Conservation (phyloP, 2,888 invertebrate species). For the Euproctis similis region DNA sequence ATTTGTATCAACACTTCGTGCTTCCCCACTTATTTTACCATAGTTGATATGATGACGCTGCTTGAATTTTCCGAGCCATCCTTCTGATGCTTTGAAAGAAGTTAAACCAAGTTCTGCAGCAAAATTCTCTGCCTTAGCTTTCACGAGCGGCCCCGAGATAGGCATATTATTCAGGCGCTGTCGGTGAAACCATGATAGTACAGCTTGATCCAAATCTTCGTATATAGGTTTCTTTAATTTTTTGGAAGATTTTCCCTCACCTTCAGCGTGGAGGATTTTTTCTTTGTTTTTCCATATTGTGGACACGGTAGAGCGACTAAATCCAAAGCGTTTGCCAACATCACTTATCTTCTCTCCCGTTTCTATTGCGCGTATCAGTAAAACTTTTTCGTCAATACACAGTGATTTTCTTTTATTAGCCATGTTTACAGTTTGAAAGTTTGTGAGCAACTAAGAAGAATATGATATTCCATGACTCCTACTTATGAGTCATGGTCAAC, state of each 20-base stretch:
- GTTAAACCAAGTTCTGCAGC: conserved; percentile 1
- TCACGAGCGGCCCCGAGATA: conserved; percentile 13
- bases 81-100: conserved; percentile 21
- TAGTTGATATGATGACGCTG: conserved; percentile 13
- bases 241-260: background rate
- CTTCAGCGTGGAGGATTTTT: background rate
- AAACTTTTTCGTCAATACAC: conserved; percentile 13
- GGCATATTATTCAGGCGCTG: conserved; percentile 28
- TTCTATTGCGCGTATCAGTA: conserved; percentile 15
- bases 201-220: conserved; percentile 26
- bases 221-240: conserved; percentile 18
- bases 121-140: conserved; percentile 14
- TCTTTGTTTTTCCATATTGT: conserved; percentile 1
- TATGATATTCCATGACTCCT: conserved; percentile 17
- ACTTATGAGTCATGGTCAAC: conserved; percentile 5
- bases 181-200: conserved; percentile 18
- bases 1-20: conserved; percentile 17
- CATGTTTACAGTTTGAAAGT: conserved; percentile 10
- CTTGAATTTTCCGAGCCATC: conserved; percentile 19
- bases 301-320: conserved; percentile 9
- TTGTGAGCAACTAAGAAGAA: conserved; percentile 3
- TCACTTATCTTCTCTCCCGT: conserved; percentile 15
- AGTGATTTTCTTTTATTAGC: conserved; percentile 11
- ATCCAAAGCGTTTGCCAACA: conserved; percentile 10
- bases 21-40: conserved; percentile 20